Evolutionary conservation across 2,797 vertebrate genomes (phyloP), one percentile per base, ranked within the genome.

Genomic region (Aulostomus chinensis): DNA sequence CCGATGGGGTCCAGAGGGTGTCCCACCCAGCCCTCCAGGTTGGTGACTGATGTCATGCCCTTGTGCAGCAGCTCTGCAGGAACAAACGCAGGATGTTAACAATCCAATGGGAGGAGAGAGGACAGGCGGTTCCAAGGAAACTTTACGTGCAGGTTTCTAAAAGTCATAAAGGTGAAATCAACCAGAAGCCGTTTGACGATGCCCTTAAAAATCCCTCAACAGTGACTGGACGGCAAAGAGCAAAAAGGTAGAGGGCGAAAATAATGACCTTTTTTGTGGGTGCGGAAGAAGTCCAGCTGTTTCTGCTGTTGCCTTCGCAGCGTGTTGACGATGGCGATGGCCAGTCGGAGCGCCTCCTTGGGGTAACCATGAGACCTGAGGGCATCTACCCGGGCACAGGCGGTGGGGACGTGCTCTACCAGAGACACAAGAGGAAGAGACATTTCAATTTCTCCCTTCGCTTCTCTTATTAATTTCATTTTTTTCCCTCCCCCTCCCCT

Each of bases 191-290:
- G n/a, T n/a, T n/a, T n/a, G n/a, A n/a, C n/a, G n/a, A n/a, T n/a
- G n/a, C n/a, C n/a, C n/a, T n/a, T n/a, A n/a, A n/a, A n/a, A n/a
- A n/a, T n/a, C n/a, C n/a, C n/a, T n/a, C n/a, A n/a, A n/a, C n/a
- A n/a, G n/a, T n/a, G n/a, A n/a, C n/a, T n/a, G n/a, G n/a, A n/a
- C n/a, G n/a, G n/a, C n/a, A n/a, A n/a, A n/a, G n/a, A n/a, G n/a
- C n/a, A n/a, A n/a, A n/a, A n/a, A n/a, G n/a, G n/a, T n/a, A n/a
- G n/a, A n/a, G n/a, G n/a, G n/a, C n/a, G n/a, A n/a, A n/a, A n/a
- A n/a, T n/a, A n/a, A n/a, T n/a, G n/a, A 98, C 96, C 96, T 94
- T 98, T 98, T 75, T 98, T 98, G 87, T 98, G 96, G 66, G 92
- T 77, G 50, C 90, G 92, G 86, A 98, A 98, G 86, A 94, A 90